These are phyloP conservation scores for Caenorhabditis angaria DNA, from an alignment of 2,888 invertebrate species.

Conservation along the genomic window DNA sequence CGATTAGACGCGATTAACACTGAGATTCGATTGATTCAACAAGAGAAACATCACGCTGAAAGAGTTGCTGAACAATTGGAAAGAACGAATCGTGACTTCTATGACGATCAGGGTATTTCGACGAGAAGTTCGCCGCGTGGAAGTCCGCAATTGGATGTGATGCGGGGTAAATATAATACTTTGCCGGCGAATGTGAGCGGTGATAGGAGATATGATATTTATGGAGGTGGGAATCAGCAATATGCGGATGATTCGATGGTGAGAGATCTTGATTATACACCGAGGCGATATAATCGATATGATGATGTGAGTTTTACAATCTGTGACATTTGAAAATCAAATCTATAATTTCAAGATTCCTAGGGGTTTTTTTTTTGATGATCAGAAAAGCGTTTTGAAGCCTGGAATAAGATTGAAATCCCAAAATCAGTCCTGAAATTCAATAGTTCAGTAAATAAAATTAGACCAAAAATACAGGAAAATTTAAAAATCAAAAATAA, in stretches of 20 bases:
- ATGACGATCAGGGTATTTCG: conserved; percentile 49
- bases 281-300: conserved; percentile 76
- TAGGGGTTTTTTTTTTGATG: too few relatives aligned
- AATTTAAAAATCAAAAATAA: not conserved
- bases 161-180: conserved; percentile 85
- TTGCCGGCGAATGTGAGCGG: conserved; percentile 88
- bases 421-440: too few relatives aligned
- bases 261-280: conserved; percentile 75
- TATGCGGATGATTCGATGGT: conserved; percentile 57
- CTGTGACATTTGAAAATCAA: not conserved
- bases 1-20: conserved; percentile 99
- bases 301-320: conserved; percentile 79
- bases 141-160: conserved; percentile 53
- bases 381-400: too few relatives aligned
- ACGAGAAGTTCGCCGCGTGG: conserved; percentile 54
- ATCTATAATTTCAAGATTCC: too few relatives aligned
- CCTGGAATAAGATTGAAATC: too few relatives aligned
- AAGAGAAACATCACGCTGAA: conserved; percentile 87
- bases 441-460: too few relatives aligned
- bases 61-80: conserved; percentile 96
- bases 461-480: too few relatives aligned
- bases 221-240: conserved; percentile 45
- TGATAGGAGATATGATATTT: conserved; percentile 52
- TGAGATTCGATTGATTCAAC: conserved; percentile 87
- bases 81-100: conserved; percentile 75